phyloP scores from a whole-genome alignment of 1,140 invertebrate genomes.

The Megalonaias nervosa region DNA sequence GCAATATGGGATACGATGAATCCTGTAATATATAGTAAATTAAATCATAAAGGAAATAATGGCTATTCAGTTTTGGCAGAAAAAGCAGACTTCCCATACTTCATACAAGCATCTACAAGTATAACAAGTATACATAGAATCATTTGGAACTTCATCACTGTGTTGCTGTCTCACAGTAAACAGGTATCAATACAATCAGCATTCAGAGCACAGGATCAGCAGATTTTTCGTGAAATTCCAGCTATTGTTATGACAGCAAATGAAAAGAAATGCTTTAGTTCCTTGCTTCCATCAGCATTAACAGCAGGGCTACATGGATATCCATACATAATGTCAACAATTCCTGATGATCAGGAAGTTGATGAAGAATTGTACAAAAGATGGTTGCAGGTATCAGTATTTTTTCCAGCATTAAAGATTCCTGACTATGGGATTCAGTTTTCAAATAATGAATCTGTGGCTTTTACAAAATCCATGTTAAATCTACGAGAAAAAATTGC shows the following conservation, averaged over 20 bases:
- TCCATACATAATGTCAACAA: constrained; percentile 83
- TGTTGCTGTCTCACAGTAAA: constrained; percentile 24
- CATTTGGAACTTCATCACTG: constrained; percentile 16
- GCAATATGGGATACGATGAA: constrained; percentile 56
- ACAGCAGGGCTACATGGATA: constrained; percentile 89
- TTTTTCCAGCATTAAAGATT: constrained; percentile 79
- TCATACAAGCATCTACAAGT: constrained; percentile 14
- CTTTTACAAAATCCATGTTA: constrained; percentile 78
- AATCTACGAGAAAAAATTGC: constrained; percentile 51
- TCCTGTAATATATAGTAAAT: constrained; percentile 58
- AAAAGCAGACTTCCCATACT: constrained; percentile 21
- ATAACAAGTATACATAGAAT: constrained; percentile 33
- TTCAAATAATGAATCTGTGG: constrained; percentile 73
- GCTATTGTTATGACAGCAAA: constrained; percentile 18
- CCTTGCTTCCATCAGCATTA: constrained; percentile 83
- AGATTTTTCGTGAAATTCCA: constrained; percentile 38
- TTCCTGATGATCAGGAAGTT: constrained; percentile 67
- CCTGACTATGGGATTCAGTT: constrained; percentile 10
- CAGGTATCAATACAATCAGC: constrained; percentile 34
- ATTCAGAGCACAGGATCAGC: constrained; percentile 37
- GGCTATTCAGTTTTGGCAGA: constrained; percentile 73
- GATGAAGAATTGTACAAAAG: constrained; percentile 86
- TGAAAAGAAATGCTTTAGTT: constrained; percentile 35
- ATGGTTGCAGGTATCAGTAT: constrained; percentile 89
- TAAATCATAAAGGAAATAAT: constrained; percentile 82